Conservation (phyloP, 2,797 vertebrate species). For the Percopsis omiscomaycus region DNA sequence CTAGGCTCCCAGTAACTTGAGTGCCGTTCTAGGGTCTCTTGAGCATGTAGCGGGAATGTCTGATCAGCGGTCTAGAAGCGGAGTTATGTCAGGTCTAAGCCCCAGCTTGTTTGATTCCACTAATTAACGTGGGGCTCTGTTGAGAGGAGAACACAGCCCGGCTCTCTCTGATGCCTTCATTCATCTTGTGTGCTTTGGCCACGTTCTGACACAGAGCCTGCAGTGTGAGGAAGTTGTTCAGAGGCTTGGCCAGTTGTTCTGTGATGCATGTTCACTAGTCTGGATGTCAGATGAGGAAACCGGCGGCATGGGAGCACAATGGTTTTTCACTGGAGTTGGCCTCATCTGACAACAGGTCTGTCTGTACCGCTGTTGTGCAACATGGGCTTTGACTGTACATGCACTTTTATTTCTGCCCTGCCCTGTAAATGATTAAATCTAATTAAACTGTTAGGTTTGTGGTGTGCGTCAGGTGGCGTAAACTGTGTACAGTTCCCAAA, state of each 20-base stretch:
- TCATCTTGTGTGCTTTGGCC: slow-evolving; percentile 34
- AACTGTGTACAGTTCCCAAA: neutral
- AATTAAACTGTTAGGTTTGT: slow-evolving; percentile 39
- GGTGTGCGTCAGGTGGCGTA: slow-evolving; percentile 27
- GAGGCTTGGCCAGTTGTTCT: slow-evolving; percentile 29
- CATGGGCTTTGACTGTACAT: slow-evolving; percentile 32
- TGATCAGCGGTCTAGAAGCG: slow-evolving; percentile 67
- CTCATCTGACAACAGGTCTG: slow-evolving; percentile 61
- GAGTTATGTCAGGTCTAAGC: slow-evolving; percentile 67
- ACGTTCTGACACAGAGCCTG: slow-evolving; percentile 33
- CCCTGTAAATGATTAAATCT: slow-evolving; percentile 51
- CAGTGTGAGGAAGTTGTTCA: slow-evolving; percentile 30
- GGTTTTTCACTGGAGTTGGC: slow-evolving; percentile 20
- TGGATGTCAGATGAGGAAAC: slow-evolving; percentile 27
- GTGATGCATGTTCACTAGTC: slow-evolving; percentile 30
- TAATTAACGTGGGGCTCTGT: slow-evolving; percentile 64
- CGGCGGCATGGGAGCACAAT: neutral
- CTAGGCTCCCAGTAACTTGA: slow-evolving; percentile 64
- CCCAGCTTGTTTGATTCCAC: slow-evolving; percentile 61
- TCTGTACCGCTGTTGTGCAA: slow-evolving; percentile 59
- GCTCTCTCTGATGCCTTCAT: slow-evolving; percentile 21
- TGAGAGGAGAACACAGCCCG: slow-evolving; percentile 35
- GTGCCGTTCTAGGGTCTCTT: slow-evolving; percentile 61
- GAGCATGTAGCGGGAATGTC: slow-evolving; percentile 65
- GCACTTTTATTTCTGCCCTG: slow-evolving; percentile 34